phyloP scores from a whole-genome alignment of 2,888 invertebrate genomes.

The Imbricaverruca yamaguchii region DNA sequence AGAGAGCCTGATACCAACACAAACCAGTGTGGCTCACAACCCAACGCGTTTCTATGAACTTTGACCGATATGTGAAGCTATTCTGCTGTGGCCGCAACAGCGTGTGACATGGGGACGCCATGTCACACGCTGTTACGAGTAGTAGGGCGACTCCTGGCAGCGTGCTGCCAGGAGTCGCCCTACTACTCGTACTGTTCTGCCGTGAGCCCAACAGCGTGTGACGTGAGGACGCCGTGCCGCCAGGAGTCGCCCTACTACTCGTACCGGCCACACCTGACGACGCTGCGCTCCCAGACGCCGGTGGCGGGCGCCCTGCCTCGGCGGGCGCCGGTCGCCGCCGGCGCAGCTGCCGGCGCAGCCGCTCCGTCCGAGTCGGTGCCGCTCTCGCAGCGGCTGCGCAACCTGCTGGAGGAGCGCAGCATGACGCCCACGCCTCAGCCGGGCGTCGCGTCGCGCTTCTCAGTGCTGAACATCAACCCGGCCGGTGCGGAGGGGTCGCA shows the following conservation, averaged over 20 bases:
- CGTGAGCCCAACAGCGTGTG: too few species aligned
- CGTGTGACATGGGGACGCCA: too few species aligned
- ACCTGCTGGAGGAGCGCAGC: constrained; percentile 55
- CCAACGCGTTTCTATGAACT: too few species aligned
- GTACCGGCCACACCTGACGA: constrained; percentile 55
- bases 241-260: constrained; percentile 42
- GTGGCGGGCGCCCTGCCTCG: constrained; percentile 34
- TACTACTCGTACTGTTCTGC: constrained; percentile 43
- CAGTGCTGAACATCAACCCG: constrained; percentile 69
- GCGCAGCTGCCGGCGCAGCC: constrained; percentile 32
- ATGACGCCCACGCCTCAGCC: constrained; percentile 31
- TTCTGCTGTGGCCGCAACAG: too few species aligned
- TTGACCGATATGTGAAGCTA: too few species aligned
- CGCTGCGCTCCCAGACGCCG: constrained; percentile 37
- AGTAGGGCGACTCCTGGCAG: constrained; percentile 41
- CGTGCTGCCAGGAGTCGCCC: constrained; percentile 41
- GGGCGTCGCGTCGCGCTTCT: constrained; percentile 9
- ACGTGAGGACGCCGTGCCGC: not conserved
- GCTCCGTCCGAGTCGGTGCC: constrained; percentile 39
- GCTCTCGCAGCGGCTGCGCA: constrained; percentile 70
- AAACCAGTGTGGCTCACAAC: too few species aligned
- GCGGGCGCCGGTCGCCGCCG: constrained; percentile 12
- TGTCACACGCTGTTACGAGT: constrained; percentile 52
- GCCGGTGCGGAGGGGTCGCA: constrained; percentile 51
- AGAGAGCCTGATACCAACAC: too few species aligned